Evolutionary conservation across 2,888 invertebrate species (phyloP).

Genomic region (Pycnomerus fuliginosus): DNA sequence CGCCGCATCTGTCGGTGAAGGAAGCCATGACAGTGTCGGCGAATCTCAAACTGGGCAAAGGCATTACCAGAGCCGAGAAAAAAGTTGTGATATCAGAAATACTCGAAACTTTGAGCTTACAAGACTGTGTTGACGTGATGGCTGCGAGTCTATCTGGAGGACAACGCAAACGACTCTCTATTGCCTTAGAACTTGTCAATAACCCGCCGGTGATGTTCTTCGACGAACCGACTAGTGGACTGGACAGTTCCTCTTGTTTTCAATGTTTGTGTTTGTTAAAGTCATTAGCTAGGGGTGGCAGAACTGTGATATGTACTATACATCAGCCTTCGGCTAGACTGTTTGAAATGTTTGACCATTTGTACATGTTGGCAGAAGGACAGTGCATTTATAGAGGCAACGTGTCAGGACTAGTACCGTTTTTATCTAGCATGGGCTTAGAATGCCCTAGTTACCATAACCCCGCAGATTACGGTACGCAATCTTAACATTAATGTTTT

Average conservation of each 20-base stretch:
- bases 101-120: constrained; percentile 78
- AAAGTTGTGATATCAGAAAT: constrained; percentile 81
- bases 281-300: constrained; percentile 80
- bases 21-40: constrained; percentile 95
- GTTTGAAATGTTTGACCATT: constrained; percentile 93
- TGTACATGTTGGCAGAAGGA: constrained; percentile 89
- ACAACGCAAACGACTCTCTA: constrained; percentile 86
- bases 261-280: constrained; percentile 88
- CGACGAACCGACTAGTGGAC: constrained; percentile 90
- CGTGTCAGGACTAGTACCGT: constrained; percentile 81
- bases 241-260: constrained; percentile 93
- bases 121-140: constrained; percentile 76
- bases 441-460: constrained; percentile 95
- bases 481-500: not conserved
- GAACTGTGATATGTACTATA: constrained; percentile 94
- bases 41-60: constrained; percentile 85
- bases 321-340: constrained; percentile 95
- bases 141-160: constrained; percentile 85
- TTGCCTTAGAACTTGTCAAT: constrained; percentile 90
- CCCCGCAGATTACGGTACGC: constrained; percentile 88
- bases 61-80: constrained; percentile 69
- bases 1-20: constrained; percentile 85
- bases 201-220: constrained; percentile 98
- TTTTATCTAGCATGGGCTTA: constrained; percentile 79
- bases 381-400: constrained; percentile 91